phyloP scores from a whole-genome alignment of 2,888 invertebrate genomes.

The Magallana nippona region DNA sequence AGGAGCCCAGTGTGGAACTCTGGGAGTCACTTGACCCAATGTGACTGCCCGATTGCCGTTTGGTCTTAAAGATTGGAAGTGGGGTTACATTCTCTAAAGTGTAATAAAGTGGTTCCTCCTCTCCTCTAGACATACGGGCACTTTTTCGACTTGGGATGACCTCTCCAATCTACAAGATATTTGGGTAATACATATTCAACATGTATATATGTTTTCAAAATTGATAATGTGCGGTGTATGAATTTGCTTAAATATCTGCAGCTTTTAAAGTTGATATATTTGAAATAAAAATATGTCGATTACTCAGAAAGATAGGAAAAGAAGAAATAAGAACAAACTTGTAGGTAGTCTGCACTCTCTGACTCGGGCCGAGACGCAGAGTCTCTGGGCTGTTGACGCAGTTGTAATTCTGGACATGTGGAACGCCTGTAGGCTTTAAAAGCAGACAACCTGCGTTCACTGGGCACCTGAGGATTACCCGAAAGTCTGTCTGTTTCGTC shows the following conservation, averaged over 20 bases:
- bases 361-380: background rate
- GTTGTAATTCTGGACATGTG: background rate
- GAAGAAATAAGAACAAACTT: background rate
- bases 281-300: too few relatives aligned
- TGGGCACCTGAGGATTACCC: background rate
- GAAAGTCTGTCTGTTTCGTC: background rate
- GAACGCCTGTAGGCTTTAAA: background rate
- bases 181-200: background rate
- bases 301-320: too few relatives aligned
- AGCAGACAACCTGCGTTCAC: background rate
- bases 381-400: background rate
- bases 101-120: conserved; percentile 17
- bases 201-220: too few relatives aligned
- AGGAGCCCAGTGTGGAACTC: background rate
- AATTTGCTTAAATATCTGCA: too few relatives aligned
- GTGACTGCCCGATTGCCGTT: background rate
- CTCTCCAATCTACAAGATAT: background rate
- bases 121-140: background rate
- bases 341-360: background rate
- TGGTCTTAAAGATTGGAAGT: background rate
- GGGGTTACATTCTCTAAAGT: background rate
- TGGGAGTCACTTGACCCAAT: background rate
- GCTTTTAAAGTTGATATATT: too few relatives aligned
- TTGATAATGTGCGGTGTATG: too few relatives aligned
- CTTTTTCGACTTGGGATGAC: background rate